Conservation (phyloP, 2,888 invertebrate species). For the Frankliniella fusca region DNA sequence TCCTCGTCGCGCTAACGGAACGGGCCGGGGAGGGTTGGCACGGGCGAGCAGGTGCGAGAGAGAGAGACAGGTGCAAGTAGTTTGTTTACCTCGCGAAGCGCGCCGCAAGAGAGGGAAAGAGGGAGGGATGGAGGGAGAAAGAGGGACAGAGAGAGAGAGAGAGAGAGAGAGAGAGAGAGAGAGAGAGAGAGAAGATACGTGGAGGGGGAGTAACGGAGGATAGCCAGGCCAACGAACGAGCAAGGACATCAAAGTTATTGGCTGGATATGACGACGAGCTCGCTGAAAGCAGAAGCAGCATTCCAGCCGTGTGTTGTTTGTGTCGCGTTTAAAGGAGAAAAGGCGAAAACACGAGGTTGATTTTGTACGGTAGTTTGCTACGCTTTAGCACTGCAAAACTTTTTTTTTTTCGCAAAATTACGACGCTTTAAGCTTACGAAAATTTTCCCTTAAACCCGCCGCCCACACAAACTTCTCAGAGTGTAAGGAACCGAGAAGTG, state of each 20-base stretch:
- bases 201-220: slow-evolving; percentile 17
- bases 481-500: no score
- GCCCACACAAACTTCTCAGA: no score
- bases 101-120: neutral
- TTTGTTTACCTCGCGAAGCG: slow-evolving; percentile 18
- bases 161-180: neutral
- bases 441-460: no score
- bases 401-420: no score
- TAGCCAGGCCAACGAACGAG: slow-evolving; percentile 8
- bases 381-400: no score
- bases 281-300: no score
- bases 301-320: no score
- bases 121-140: neutral
- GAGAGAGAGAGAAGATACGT: neutral
- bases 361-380: no score
- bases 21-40: neutral
- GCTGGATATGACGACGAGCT: neutral
- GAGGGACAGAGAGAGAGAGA: neutral
- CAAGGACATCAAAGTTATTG: slow-evolving; percentile 26
- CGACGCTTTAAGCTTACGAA: no score
- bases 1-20: neutral
- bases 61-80: slow-evolving; percentile 8
- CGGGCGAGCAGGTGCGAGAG: neutral
- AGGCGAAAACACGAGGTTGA: no score
- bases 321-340: no score